These are phyloP conservation scores for Platichthys stellatus DNA, from an alignment of 2,113 vertebrate genomes.

Conservation along the genomic window DNA sequence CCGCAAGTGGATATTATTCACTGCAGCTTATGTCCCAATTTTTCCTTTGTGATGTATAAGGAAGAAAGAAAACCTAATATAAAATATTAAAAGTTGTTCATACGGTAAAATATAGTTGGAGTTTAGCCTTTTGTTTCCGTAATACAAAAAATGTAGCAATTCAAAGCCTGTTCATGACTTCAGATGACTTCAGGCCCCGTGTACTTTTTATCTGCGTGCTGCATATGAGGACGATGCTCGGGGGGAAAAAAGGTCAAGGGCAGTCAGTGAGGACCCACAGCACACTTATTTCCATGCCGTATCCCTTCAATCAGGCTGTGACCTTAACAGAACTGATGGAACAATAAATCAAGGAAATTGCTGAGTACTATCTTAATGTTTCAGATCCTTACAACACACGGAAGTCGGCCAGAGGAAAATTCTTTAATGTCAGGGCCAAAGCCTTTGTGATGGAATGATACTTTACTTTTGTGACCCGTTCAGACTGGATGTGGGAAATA, in stretches of 20 bases:
- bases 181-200: not conserved
- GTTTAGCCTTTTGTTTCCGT: too few species aligned
- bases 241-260: slow-evolving; percentile 60
- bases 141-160: too few species aligned
- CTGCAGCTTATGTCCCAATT: too few species aligned
- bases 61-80: not conserved
- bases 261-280: slow-evolving; percentile 37
- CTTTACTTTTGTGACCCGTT: slow-evolving; percentile 2
- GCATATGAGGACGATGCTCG: slow-evolving; percentile 41
- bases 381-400: slow-evolving; percentile 43
- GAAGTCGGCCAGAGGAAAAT: slow-evolving; percentile 26
- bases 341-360: slow-evolving; percentile 75
- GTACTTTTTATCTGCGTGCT: slow-evolving; percentile 16
- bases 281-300: slow-evolving; percentile 55
- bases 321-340: slow-evolving; percentile 66
- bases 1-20: too few species aligned
- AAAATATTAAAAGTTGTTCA: too few species aligned
- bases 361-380: slow-evolving; percentile 54
- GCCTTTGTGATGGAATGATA: slow-evolving; percentile 9
- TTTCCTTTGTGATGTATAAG: too few species aligned
- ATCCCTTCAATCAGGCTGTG: slow-evolving; percentile 53
- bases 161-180: not conserved
- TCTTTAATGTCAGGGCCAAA: slow-evolving; percentile 24
- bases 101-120: too few species aligned
- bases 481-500: not conserved